Evolutionary conservation across 1,140 invertebrate genomes (phyloP), one percentile per base, ranked within the genome.

Genomic region (Drosophila novamexicana): DNA sequence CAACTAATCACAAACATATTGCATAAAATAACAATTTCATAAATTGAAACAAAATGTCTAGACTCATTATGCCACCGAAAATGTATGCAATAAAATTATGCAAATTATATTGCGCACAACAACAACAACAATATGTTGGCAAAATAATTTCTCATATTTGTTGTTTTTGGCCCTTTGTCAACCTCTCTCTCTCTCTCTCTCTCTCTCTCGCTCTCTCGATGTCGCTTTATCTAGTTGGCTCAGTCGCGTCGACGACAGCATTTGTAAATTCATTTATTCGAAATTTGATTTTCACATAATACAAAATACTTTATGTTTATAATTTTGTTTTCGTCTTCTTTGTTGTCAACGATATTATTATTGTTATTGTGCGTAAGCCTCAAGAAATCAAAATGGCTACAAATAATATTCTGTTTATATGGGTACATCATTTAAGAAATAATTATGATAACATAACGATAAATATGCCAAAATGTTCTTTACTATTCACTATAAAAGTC

Each of bases 21-120:
- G 83, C 72, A 84, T 83, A 77, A 84, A 80, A 83, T 80, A 77
- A 79, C 74, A 73, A 72, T 77, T 77, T 77, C 69, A 79, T 79
- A 79, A 86, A 88, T 82, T 67, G 59, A 74, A 86, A 88, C 66
- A 76, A 69, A 73, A 79, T 66, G 79, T 88, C 83, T 88, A 86
- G 83, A 85, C 82, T 86, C 82, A 85, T 86, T 85, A 84, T 71
- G 73, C 73, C 40, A 59, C 39, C 36, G 40, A 79, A 86, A 70
- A 65, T 86, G 58, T 71, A 58, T 74, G 61, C 73, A 77, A 88
- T 86, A 63, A 71, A 88, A 88, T 84, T 86, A 86, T 86, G 83
- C 64, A 82, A 88, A 86, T 82, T 79, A 63, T 52, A 47, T 37
- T 45, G 45, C 12, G 29, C 12, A 22, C 44, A 37, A n/a, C 14